Evolutionary conservation across 2,113 vertebrate genomes (phyloP).

Genomic region (cattle (Bos taurus)): ARS-UCD2.0 NC_037348.1:18175001-18175500

Average conservation of each 20-base stretch:
- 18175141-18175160: neutral
- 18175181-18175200: neutral
- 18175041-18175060: neutral
- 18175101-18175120: neutral
- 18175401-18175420: neutral
- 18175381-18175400: neutral
- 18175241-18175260: neutral
- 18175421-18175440: neutral
- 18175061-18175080: neutral
- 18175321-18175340: neutral
- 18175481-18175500: neutral
- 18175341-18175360: neutral
- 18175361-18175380: neutral
- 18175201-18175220: neutral
- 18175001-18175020: neutral
- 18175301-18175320: neutral
- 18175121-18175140: neutral
- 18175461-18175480: neutral
- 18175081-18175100: neutral
- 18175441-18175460: neutral
- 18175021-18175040: neutral
- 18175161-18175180: neutral
- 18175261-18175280: neutral
- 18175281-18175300: neutral
- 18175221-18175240: fast-evolving